These are phyloP conservation scores for Quadroppia sp. DNA, from an alignment of 2,888 invertebrate genomes.

Conservation along the genomic window DNA sequence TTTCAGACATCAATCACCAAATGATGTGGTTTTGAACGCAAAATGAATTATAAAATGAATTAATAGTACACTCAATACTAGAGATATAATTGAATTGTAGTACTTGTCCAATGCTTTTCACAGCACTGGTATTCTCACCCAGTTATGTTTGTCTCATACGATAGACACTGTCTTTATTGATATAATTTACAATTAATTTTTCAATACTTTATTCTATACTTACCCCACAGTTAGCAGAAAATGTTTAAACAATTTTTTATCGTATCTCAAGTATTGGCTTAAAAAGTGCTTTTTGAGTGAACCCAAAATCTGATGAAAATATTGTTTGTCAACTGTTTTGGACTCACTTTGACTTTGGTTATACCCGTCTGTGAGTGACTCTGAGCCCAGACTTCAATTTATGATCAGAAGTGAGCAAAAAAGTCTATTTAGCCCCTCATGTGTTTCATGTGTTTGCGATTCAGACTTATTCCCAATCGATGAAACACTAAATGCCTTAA, in stretches of 20 bases:
- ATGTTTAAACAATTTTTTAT: too few species aligned
- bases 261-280: too few species aligned
- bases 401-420: slow-evolving; percentile 4
- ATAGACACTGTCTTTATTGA: neutral
- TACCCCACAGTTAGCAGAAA: too few species aligned
- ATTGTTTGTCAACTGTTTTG: neutral
- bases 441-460: too few species aligned
- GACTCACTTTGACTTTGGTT: neutral
- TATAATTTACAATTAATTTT: neutral
- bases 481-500: slow-evolving; percentile 22
- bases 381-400: neutral
- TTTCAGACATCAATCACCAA: neutral
- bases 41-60: neutral
- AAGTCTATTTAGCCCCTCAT: slow-evolving; percentile 16
- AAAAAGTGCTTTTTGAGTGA: slow-evolving; percentile 11
- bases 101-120: neutral
- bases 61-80: neutral
- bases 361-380: slow-evolving; percentile 12
- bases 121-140: too few species aligned
- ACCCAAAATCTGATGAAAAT: neutral
- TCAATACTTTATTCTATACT: too few species aligned
- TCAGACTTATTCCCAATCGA: slow-evolving; percentile 26
- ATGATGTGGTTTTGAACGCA: neutral
- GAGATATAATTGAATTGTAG: neutral
- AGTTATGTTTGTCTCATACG: too few species aligned